Evolutionary conservation across 1,140 invertebrate species (phyloP), one percentile per base, ranked within the genome.

Genomic region (Polypedilum pembai): DNA sequence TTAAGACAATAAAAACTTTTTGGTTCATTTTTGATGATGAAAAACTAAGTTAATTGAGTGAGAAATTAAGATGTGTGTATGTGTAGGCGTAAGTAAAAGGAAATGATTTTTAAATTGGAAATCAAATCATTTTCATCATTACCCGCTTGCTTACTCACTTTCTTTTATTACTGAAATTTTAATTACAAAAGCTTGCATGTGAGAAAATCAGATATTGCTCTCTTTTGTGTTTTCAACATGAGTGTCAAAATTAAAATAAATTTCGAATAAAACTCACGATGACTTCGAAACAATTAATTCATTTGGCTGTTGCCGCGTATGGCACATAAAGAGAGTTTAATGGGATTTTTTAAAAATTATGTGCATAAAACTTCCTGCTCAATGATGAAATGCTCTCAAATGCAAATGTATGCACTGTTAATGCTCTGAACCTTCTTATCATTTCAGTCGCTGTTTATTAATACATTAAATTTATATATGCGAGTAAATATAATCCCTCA

Each of bases 371-470:
- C 20, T 21, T 69, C 65, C 65, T 69, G 65, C 15, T 20, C 15
- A 69, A 69, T 8, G 17, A 69, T 12, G 65, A 69, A 69, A 69
- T 69, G 65, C 65, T 18, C n/a, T 69, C 20, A n/a, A 69, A 69
- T 69, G 65, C 65, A 69, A 69, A 69, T 69, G 17, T 69, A 69
- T 69, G 65, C 65, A 69, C 65, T 69, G 65, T 69, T 69, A 69
- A 69, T 69, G 65, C 65, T n/a, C 12, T 56, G 45, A 56, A 56
- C 45, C 24, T 56, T 56, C 45, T 69, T 69, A 18, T 69, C 65
- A 20, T 69, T 15, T 69, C 65, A 69, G 18, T 69, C n/a, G 45
- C 45, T 56, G 24, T 33, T 56, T 56, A 56, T 56, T 56, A 12
- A 56, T 56, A 56, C n/a, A 15, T 56, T 18, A 69, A 69, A 20